phyloP scores from a whole-genome alignment of 2,797 vertebrate species.

The Myiotriccus ornatus region DNA sequence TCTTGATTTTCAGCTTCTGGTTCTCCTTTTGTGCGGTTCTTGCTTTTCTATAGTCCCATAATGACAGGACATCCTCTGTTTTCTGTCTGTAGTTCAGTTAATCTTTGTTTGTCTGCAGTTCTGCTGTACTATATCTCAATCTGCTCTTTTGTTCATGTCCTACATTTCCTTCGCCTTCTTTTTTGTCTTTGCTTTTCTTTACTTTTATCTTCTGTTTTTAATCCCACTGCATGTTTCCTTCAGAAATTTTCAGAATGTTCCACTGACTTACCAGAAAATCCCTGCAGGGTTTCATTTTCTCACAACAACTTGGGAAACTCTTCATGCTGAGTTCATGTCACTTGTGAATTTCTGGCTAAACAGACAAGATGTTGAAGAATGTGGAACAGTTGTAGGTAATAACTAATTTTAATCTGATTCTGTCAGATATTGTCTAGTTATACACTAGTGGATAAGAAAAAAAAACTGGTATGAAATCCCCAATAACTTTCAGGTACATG shows the following conservation, averaged over 20 bases:
- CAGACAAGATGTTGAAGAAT: not conserved
- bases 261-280: conserved; percentile 2
- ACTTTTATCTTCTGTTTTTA: conserved; percentile 15
- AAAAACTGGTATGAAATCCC: not conserved
- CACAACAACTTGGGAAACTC: not conserved
- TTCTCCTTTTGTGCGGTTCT: not conserved
- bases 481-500: not conserved
- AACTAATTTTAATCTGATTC: not conserved
- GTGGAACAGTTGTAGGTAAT: not conserved
- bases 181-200: not conserved
- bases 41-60: not conserved
- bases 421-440: not conserved
- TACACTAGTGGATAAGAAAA: not conserved
- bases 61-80: not conserved
- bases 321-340: conserved; percentile 6
- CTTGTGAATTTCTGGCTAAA: not conserved
- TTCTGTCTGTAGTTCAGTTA: not conserved
- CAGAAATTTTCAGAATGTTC: conserved; percentile 1
- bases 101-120: not conserved
- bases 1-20: not conserved
- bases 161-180: not conserved
- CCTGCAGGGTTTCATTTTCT: conserved; percentile 37
- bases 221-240: not conserved
- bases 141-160: not conserved
- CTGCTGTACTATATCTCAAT: not conserved